A percentile compares a stretch with the other conserved stretches of the same genome.
Conservation (phyloP, 2,888 invertebrate genomes). For the Tubiluchus corallicola region DNA sequence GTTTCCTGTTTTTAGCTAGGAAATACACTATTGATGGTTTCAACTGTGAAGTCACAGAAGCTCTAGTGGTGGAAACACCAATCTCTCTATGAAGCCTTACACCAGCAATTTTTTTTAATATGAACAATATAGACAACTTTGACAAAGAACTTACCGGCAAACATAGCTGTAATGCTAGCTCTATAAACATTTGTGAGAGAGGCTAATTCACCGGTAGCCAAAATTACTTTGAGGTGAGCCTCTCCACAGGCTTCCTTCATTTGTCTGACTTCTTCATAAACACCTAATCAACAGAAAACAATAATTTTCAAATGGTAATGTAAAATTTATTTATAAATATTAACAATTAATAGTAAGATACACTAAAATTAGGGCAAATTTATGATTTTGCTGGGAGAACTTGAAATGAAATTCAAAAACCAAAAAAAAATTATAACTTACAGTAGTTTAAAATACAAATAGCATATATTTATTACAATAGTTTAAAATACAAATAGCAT, state of each 20-base stretch:
- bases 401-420: not conserved
- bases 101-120: no score
- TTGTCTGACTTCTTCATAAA: slow-evolving; percentile 57
- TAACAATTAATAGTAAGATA: not conserved
- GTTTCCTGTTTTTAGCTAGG: no score
- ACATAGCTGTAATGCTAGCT: slow-evolving; percentile 56
- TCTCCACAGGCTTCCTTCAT: slow-evolving; percentile 61
- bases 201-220: slow-evolving; percentile 80
- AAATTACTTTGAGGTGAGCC: slow-evolving; percentile 72
- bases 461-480: no score
- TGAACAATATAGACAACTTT: no score
- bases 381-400: slow-evolving; percentile 3
- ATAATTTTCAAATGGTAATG: slow-evolving; percentile 1
- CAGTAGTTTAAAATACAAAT: not conserved
- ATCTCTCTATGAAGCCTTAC: no score
- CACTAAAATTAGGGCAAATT: not conserved
- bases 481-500: no score
- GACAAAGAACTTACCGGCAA: slow-evolving; percentile 48
- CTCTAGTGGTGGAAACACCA: no score
- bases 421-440: slow-evolving; percentile 5
- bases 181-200: slow-evolving; percentile 68
- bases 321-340: no score
- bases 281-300: no score
- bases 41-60: no score
- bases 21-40: no score